A percentile compares a stretch with the other conserved stretches of the same genome.
These are phyloP conservation scores for Nymphalis io DNA, from an alignment of 1,140 invertebrate species.

Conservation along the genomic window DNA sequence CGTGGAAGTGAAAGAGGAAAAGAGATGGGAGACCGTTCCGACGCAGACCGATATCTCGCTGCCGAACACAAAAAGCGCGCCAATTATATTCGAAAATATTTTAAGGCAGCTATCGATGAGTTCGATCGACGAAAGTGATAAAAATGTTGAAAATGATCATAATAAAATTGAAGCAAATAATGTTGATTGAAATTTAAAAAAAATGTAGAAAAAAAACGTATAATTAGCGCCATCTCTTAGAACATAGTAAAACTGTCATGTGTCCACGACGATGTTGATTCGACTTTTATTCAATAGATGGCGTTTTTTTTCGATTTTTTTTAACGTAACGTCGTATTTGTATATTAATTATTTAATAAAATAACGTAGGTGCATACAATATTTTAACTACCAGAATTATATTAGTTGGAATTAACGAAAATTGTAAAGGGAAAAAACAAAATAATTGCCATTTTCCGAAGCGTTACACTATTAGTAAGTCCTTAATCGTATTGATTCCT, in stretches of 20 bases:
- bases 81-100: slow-evolving; percentile 74
- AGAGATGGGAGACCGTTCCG: slow-evolving; percentile 60
- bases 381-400: no score
- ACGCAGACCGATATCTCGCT: slow-evolving; percentile 74
- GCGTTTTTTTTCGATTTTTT: not conserved
- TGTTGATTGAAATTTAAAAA: not conserved
- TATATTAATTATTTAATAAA: no score
- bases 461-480: no score
- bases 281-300: not conserved
- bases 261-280: no score
- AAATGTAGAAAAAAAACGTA: not conserved
- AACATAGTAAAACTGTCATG: not conserved
- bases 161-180: not conserved
- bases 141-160: not conserved
- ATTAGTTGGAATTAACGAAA: no score
- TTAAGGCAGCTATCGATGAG: slow-evolving; percentile 66
- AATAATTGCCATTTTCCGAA: no score
- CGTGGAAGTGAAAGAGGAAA: slow-evolving; percentile 57
- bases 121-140: slow-evolving; percentile 47
- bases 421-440: no score
- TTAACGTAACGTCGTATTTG: no score
- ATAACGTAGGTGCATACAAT: no score
- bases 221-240: not conserved
- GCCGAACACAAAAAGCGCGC: slow-evolving; percentile 73
- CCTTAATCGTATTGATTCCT: no score